phyloP scores from a whole-genome alignment of 2,888 invertebrate genomes.

The Hirtodrosophila confusa region DNA sequence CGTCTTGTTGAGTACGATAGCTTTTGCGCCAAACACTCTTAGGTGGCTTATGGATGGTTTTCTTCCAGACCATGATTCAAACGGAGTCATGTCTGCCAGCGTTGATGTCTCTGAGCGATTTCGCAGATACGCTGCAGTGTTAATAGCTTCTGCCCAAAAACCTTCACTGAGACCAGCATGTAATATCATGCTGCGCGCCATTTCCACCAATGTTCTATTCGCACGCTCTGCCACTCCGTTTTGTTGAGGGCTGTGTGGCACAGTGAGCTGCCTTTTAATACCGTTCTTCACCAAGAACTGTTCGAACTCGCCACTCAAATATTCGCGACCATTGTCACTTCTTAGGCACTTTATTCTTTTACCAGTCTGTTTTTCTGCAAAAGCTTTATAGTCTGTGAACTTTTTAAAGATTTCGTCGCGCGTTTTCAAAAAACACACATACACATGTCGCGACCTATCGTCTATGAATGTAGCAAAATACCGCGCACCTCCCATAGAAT shows the following conservation, averaged over 20 bases:
- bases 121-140: conserved; percentile 34
- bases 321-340: too few species aligned
- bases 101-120: conserved; percentile 17
- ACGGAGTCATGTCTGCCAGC: conserved; percentile 1
- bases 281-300: not conserved
- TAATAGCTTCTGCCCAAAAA: conserved; percentile 35
- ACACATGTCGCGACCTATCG: conserved; percentile 6
- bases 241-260: conserved; percentile 32
- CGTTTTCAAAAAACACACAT: not conserved
- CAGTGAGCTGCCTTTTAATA: conserved; percentile 3
- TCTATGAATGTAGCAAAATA: conserved; percentile 23
- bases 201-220: too few species aligned
- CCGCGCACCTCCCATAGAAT: conserved; percentile 2
- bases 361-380: conserved; percentile 10
- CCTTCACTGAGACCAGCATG: not conserved
- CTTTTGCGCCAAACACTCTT: conserved; percentile 2
- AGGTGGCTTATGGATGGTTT: conserved; percentile 1
- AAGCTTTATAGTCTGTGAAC: conserved; percentile 20
- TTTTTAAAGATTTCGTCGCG: conserved; percentile 12
- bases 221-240: conserved; percentile 31
- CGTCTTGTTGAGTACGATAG: conserved; percentile 8
- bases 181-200: too few species aligned
- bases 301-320: not conserved
- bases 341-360: too few species aligned
- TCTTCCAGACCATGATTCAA: conserved; percentile 18